Evolutionary conservation across 2,797 vertebrate genomes (phyloP).

Genomic region (Rhabdomys pumilio): DNA sequence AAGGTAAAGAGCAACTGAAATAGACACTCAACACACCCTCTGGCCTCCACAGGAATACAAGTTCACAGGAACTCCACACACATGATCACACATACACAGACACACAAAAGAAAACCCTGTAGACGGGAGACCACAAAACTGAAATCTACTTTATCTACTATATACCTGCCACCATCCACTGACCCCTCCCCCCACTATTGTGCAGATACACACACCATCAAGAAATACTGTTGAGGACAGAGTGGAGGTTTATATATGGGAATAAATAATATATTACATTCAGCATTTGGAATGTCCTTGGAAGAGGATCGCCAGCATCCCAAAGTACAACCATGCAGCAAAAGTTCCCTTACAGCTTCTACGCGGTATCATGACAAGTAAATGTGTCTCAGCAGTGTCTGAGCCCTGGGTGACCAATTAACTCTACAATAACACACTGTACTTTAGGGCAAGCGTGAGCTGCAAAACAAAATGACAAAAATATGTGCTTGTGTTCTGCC

Average conservation of each 20-base stretch:
- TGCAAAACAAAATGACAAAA: slow-evolving; percentile 67
- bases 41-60: not conserved
- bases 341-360: slow-evolving; percentile 57
- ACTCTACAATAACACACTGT: slow-evolving; percentile 66
- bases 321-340: slow-evolving; percentile 38
- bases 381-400: slow-evolving; percentile 38
- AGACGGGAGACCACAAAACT: not conserved
- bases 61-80: not conserved
- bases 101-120: not conserved
- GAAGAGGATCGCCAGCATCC: slow-evolving; percentile 9
- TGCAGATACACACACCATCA: not conserved
- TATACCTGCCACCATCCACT: not conserved
- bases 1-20: not conserved
- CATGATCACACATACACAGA: not conserved
- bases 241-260: not conserved
- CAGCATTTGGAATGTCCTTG: slow-evolving; percentile 40
- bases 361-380: not conserved
- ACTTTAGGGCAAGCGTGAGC: slow-evolving; percentile 68
- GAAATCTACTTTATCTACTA: slow-evolving; percentile 1
- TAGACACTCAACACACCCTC: not conserved
- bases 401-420: slow-evolving; percentile 70
- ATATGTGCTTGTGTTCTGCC: slow-evolving; percentile 66
- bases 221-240: slow-evolving; percentile 12
- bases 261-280: not conserved
- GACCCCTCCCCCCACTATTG: too few relatives aligned